Base-by-base conservation (phyloP, 2,113 vertebrate genomes). In the Pleuronectes platessa region DNA sequence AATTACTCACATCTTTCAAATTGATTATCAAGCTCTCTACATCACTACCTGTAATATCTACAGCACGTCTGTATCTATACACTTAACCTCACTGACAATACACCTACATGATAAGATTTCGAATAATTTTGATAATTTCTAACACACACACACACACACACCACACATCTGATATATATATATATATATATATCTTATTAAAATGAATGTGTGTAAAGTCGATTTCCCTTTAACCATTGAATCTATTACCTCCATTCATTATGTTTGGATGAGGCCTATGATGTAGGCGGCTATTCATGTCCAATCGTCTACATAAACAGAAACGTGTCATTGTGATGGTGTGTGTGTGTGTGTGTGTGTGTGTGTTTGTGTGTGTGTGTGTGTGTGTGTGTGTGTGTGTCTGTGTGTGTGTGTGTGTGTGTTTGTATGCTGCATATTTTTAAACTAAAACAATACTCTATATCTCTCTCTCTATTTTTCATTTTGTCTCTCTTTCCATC, bases 41-140 rank as follows among this genome's bases (percentile, higher is more conserved):
- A 86, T 88, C 86, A 76, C 47, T 62, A 12, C 68, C 82, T 69
- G 81, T 76, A 67, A 82, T 67, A 71, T 70, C 74, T 68, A 15
- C 13, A 27, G 24, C 14, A 71, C 8, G 8, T 71, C 60, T 87
- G 14, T 83, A 76, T 62, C 42, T 81, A 49, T 59, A 68, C 78
- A 89, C 88, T 89, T 86, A 81, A 90, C 86, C 89, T 82, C 68
- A 24, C 17, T 61, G 56, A 31, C 35, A 54, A 31, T 26, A 49
- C 55, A 75, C 5, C 56, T 4, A 69, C 18, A 65, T 63, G 53
- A 89, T 84, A 77, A 82, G 74, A 71, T 68, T 78, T 83, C 47
- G 3, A 20, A 20, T 61, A 18, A 35, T 35, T 61, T 75, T 2
- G n/a, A 27, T 59, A 68, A 35, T 24, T 55, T 27, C 18, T 69